Evolutionary conservation across 1,140 invertebrate genomes (phyloP), one percentile per base, ranked within the genome.

Genomic region (Philotrypesis tridentata): DNA sequence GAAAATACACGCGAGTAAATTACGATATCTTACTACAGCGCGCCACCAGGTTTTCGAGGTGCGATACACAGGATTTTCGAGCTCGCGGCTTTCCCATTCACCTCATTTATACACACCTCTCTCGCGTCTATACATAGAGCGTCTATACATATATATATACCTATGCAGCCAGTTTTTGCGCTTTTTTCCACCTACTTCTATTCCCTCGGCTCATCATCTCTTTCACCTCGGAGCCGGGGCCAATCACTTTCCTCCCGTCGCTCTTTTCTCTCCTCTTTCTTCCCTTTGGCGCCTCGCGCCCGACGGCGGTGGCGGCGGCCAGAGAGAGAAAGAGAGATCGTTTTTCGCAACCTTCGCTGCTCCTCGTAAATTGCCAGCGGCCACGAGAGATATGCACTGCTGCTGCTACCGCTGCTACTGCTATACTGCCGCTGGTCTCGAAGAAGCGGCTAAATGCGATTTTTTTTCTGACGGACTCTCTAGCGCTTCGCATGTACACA

Each of bases 311-410:
- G n/a, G n/a, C n/a, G n/a, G n/a, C n/a, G n/a, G n/a, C n/a, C n/a
- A n/a, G n/a, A n/a, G n/a, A n/a, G n/a, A n/a, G n/a, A n/a, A 55
- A 55, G 21, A 55, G 21, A 55, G 48, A 55, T 55, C 48, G 48
- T 83, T 80, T 80, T 83, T 80, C 67, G 48, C 63, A 79, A 79
- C 65, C 82, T 83, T 83, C 61, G 31, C 14, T 31, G 14, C 60
- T 65, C 1, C 70, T 80, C 70, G 55, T 40, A 73, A 80, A 65
- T 65, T 73, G 70, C 37, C n/a, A n/a, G n/a, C n/a, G n/a, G n/a
- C n/a, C 37, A 5, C 17, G 31, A 4, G 4, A 48, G 43, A 48
- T 48, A 17, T n/a, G n/a, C n/a, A n/a, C n/a, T n/a, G n/a, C n/a
- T n/a, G n/a, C n/a, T n/a, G n/a, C n/a, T n/a, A n/a, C n/a, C n/a